A percentile compares a stretch with the other conserved stretches of the same genome.
Conservation (phyloP, 2,797 vertebrate genomes). For the Peromyscus aztecus region DNA sequence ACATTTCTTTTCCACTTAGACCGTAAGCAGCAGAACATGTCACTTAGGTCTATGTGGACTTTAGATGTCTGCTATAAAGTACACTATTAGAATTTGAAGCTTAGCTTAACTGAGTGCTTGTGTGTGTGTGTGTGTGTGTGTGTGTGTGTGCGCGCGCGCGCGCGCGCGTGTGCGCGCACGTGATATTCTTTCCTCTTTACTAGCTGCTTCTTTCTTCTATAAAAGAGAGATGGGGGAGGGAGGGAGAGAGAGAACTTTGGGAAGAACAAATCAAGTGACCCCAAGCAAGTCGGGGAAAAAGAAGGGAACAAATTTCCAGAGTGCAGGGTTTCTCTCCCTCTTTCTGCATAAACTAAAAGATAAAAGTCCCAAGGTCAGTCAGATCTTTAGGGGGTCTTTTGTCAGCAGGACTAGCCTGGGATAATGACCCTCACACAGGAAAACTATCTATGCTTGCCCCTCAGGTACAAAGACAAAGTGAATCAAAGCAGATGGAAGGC, state of each 20-base stretch:
- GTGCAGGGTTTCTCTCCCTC: neutral
- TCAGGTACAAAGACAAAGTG: constrained; percentile 61
- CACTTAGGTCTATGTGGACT: neutral
- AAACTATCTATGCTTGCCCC: constrained; percentile 58
- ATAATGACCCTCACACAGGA: constrained; percentile 53
- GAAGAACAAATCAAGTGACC: constrained; percentile 16
- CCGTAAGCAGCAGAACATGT: neutral
- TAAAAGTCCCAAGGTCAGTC: constrained; percentile 66
- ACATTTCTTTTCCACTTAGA: constrained; percentile 48
- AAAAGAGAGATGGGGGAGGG: neutral
- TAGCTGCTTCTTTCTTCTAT: constrained; percentile 19
- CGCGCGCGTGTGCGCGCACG: rapidly evolving
- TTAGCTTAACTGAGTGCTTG: neutral
- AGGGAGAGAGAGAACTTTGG: neutral
- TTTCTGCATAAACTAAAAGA: constrained; percentile 22
- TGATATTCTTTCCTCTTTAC: neutral
- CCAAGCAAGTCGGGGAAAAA: neutral
- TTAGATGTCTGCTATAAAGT: neutral
- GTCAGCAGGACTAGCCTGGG: constrained; percentile 15
- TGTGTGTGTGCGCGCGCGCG: too few relatives aligned
- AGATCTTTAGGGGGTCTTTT: constrained; percentile 44
- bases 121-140: neutral
- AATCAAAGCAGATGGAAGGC: constrained; percentile 68
- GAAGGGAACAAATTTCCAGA: neutral
- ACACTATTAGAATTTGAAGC: neutral